A percentile compares a stretch with the other conserved stretches of the same genome.
Conservation (phyloP, 1,140 invertebrate species). For the Cotesia glomerata region DNA sequence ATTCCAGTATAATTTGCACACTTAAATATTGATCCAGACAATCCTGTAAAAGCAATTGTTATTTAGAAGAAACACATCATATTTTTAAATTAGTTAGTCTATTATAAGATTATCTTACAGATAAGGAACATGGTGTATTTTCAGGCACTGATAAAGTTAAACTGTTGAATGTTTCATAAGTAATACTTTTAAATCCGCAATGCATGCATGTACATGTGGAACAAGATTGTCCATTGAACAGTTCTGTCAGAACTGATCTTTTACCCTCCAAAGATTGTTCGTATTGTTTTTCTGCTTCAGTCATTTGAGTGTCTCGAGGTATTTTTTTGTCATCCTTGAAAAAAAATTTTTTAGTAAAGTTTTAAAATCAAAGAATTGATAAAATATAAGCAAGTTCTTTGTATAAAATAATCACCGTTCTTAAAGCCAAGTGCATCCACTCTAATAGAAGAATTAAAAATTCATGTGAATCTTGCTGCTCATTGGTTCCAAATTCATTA, state of each 20-base stretch:
- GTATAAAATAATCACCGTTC: conserved; percentile 62
- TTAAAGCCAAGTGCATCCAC: conserved; percentile 88
- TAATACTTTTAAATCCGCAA: conserved; percentile 80
- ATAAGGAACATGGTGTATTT: conserved; percentile 70
- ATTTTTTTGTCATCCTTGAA: conserved; percentile 41
- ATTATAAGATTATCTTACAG: conserved; percentile 63
- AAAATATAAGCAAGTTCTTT: no score
- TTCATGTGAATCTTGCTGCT: conserved; percentile 96
- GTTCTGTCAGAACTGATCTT: conserved; percentile 78
- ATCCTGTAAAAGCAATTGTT: conserved; percentile 61
- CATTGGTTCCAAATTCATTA: conserved; percentile 79
- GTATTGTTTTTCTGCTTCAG: conserved; percentile 74
- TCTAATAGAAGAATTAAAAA: conserved; percentile 90
- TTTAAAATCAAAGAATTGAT: no score
- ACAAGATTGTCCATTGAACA: conserved; percentile 89
- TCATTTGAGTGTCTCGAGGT: conserved; percentile 34
- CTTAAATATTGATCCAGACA: conserved; percentile 83
- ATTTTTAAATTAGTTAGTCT: conserved; percentile 9
- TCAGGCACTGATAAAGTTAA: conserved; percentile 83
- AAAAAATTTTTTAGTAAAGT: neutral
- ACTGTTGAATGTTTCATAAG: conserved; percentile 90
- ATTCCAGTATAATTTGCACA: conserved; percentile 81
- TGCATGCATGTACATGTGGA: conserved; percentile 80
- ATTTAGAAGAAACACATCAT: neutral
- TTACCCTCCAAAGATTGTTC: conserved; percentile 75